phyloP scores from a whole-genome alignment of 2,888 invertebrate species.

The Lithophane socia region DNA sequence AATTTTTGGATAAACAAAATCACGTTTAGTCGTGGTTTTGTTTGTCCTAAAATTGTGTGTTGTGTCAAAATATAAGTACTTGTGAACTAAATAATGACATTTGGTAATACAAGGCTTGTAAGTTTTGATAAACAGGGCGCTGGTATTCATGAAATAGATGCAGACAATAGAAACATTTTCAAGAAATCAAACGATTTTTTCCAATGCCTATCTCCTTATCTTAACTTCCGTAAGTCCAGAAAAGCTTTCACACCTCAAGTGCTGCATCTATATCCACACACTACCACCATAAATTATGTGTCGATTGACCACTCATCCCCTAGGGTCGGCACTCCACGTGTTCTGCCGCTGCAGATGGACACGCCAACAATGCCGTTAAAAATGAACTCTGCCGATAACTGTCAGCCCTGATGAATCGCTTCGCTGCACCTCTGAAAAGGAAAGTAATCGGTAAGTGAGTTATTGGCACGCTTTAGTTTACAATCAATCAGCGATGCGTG shows the following conservation, averaged over 20 bases:
- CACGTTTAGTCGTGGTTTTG: no score
- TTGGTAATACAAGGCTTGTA: no score
- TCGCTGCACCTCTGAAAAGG: constrained; percentile 71
- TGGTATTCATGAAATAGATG: background rate
- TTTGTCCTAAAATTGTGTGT: no score
- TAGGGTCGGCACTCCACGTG: constrained; percentile 68
- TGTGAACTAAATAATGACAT: no score
- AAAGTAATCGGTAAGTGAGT: constrained; percentile 63
- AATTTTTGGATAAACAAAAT: no score
- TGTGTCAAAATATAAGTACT: no score
- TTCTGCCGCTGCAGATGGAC: constrained; percentile 77
- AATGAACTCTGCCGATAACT: constrained; percentile 83
- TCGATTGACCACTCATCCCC: constrained; percentile 81
- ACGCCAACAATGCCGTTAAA: constrained; percentile 87
- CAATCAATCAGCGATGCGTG: constrained; percentile 52
- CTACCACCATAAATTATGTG: constrained; percentile 79
- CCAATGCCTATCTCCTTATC: background rate
- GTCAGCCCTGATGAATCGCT: constrained; percentile 83
- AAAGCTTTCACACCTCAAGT: constrained; percentile 38
- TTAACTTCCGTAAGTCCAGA: background rate
- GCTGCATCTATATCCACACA: constrained; percentile 29
- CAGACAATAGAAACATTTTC: background rate
- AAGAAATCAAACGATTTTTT: background rate
- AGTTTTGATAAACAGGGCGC: no score
- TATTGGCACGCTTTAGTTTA: constrained; percentile 65